phyloP scores from a whole-genome alignment of 2,113 vertebrate species.

The Ptyas mucosa region DNA sequence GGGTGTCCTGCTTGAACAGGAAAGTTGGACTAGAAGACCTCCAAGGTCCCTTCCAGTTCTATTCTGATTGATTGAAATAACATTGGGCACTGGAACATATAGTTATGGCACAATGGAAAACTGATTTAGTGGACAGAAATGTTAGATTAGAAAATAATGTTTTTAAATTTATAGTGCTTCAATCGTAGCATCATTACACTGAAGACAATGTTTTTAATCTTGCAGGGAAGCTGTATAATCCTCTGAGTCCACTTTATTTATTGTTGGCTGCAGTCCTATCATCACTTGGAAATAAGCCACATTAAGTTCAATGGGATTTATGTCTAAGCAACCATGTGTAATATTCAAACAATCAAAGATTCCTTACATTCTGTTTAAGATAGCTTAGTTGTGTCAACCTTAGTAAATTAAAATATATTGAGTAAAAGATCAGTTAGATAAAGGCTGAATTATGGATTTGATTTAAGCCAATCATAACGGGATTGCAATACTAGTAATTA shows the following conservation, averaged over 20 bases:
- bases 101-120: slow-evolving; percentile 20
- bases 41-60: not conserved
- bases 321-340: not conserved
- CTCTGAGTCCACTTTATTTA: not conserved
- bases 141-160: slow-evolving; percentile 40
- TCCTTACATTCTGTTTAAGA: not conserved
- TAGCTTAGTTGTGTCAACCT: not conserved
- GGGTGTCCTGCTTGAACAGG: not conserved
- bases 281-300: not conserved
- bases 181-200: not conserved
- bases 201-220: not conserved
- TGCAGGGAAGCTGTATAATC: not conserved
- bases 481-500: not conserved
- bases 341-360: not conserved
- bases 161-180: not conserved
- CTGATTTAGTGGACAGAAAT: slow-evolving; percentile 7
- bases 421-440: not conserved
- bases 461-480: not conserved
- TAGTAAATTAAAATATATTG: not conserved
- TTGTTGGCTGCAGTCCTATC: not conserved
- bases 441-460: not conserved
- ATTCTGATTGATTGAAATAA: slow-evolving; percentile 18
- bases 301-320: not conserved
- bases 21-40: not conserved
- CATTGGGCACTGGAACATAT: slow-evolving; percentile 45